Evolutionary conservation across 2,888 invertebrate species (phyloP).

Genomic region (Agrochola litura): DNA sequence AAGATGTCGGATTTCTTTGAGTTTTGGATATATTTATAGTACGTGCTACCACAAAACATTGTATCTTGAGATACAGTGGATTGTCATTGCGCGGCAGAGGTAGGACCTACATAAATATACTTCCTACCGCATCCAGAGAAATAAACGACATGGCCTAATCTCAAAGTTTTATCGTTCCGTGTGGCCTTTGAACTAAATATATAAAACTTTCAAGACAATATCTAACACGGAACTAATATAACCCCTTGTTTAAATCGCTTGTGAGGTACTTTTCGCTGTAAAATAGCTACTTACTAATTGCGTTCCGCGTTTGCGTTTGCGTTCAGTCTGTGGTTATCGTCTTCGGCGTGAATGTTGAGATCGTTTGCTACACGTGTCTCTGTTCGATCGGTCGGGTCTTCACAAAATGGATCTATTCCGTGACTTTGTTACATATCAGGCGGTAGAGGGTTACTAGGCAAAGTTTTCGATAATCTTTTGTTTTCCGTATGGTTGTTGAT

Average conservation of each 20-base stretch:
- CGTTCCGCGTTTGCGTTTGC: constrained; percentile 42
- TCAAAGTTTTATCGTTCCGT: constrained; percentile 30
- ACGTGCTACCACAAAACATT: neutral
- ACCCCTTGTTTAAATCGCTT: constrained; percentile 50
- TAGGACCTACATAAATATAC: neutral
- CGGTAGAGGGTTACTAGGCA: constrained; percentile 34
- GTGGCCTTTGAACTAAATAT: constrained; percentile 41
- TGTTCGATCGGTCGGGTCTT: constrained; percentile 54
- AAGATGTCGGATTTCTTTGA: neutral
- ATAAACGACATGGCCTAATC: constrained; percentile 18
- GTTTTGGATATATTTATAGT: neutral
- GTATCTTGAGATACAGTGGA: neutral
- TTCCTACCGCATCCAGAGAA: neutral
- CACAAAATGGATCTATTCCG: constrained; percentile 66
- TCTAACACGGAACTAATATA: constrained; percentile 48
- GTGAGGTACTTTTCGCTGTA: constrained; percentile 49
- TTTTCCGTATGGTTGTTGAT: constrained; percentile 20
- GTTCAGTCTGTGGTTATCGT: constrained; percentile 53
- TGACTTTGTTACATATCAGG: constrained; percentile 64
- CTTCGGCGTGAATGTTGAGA: constrained; percentile 54
- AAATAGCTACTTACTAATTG: constrained; percentile 61
- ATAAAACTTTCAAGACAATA: constrained; percentile 48
- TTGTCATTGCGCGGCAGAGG: neutral
- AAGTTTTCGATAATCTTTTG: constrained; percentile 50
- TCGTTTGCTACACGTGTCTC: constrained; percentile 65